These are phyloP conservation scores for Otus scops DNA, from an alignment of 2,797 vertebrate species.

Conservation along the genomic window DNA sequence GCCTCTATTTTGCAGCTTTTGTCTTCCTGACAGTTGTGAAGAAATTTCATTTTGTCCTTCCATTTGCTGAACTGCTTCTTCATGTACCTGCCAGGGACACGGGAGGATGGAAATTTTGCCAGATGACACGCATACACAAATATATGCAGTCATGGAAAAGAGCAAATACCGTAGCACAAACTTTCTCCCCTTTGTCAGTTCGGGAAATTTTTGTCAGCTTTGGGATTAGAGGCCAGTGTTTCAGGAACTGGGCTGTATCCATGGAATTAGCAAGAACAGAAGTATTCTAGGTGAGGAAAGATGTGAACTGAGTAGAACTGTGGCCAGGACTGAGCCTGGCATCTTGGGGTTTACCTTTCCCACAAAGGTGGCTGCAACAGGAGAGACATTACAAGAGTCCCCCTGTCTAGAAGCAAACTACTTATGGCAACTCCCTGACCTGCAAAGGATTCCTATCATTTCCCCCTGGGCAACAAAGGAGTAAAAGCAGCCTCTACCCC, in stretches of 20 bases:
- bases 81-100: slow-evolving; percentile 75
- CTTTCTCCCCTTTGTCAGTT: not conserved
- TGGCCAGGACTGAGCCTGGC: not conserved
- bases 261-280: not conserved
- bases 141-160: not conserved
- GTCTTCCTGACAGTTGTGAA: slow-evolving; percentile 79
- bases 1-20: slow-evolving; percentile 79
- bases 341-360: not conserved
- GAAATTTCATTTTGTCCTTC: slow-evolving; percentile 77
- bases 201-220: not conserved
- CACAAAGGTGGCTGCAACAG: not conserved
- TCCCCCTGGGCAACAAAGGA: not conserved
- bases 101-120: not conserved
- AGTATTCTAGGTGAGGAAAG: not conserved
- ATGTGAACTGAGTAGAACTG: not conserved
- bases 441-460: not conserved
- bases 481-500: not conserved
- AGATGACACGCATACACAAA: not conserved
- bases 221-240: not conserved
- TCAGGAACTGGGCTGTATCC: not conserved
- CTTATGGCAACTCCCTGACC: not conserved
- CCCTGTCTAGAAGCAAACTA: not conserved
- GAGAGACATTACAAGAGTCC: not conserved
- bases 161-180: not conserved
- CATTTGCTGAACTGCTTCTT: slow-evolving; percentile 79